Evolutionary conservation across 2,797 vertebrate species (phyloP).

Genomic region (Vespertilio murinus): DNA sequence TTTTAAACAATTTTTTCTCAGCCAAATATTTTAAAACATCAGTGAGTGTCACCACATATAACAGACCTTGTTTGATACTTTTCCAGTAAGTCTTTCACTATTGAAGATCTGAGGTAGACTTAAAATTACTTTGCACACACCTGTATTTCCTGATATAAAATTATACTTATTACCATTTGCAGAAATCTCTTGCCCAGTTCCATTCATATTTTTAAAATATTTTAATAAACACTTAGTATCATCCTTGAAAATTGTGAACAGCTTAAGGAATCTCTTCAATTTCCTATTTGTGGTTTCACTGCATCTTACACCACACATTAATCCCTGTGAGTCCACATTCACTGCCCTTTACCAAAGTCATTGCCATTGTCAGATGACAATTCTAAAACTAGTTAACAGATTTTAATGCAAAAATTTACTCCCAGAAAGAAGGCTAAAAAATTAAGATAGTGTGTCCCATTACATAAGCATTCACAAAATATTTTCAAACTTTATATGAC

Average conservation of each 20-base stretch:
- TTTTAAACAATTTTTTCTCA: neutral
- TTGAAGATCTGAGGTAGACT: neutral
- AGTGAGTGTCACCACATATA: neutral
- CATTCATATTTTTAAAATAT: neutral
- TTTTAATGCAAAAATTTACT: neutral
- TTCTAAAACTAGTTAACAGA: neutral
- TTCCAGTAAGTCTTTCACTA: neutral
- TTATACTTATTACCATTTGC: neutral
- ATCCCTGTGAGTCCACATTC: neutral
- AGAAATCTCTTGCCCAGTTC: neutral
- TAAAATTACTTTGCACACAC: neutral
- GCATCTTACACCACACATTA: neutral
- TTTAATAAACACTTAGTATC: neutral
- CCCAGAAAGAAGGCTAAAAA: neutral
- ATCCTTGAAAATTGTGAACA: neutral
- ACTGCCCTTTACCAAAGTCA: neutral
- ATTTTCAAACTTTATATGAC: neutral
- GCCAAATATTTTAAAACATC: neutral
- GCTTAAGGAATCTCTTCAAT: neutral
- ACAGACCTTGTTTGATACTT: neutral
- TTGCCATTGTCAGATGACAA: neutral
- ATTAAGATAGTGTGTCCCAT: neutral
- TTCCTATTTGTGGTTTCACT: neutral
- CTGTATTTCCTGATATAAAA: neutral
- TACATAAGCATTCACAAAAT: neutral